Evolutionary conservation across 2,797 vertebrate species (phyloP), one percentile per base, ranked within the genome.

Genomic region (Typhlichthys subterraneus): DNA sequence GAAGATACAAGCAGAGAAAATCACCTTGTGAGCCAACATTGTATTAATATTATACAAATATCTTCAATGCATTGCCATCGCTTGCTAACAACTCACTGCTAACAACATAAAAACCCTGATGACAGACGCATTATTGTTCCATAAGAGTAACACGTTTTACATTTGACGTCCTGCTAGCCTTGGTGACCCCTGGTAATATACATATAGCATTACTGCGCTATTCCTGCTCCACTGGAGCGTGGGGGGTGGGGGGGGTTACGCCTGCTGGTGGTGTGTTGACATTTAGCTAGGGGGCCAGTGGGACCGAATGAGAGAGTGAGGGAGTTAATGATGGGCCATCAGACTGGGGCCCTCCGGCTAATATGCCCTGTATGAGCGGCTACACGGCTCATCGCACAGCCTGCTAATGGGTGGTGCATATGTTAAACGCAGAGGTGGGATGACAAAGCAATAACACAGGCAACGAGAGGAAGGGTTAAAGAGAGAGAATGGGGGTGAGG

Each of bases 401-500:
- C 17, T 5, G 17, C 15, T 19, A 53, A 5, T 19, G 57, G 29
- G n/a, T 12, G 55, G 31, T 15, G 3, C 45, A 19, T 15, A 17
- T 51, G 45, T 29, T 50, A 45, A 67, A 69, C 53, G 15, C 10
- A 1, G 19, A 12, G 46, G 14, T 12, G n/a, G 15, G 59, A 15
- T 29, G 13, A 62, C n/a, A 42, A 33, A 69, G 47, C 49, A 58
- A 63, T n/a, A 6, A 67, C 56, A 59, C 53, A 65, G 54, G 72
- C 50, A 50, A 13, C 38, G 63, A 19, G 57, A 48, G 46, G 17
- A 9, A 46, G 14, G 15, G 51, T 1, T 17, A 53, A 2, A 33
- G 52, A 51, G 17, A 19, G 57, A 45, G 38, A 67, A 45, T 12
- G 13, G 45, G 49, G 55, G 14, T 51, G 7, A 29, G 12, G 13